Percentiles rank a stretch among this genome's conserved stretches.
phyloP scores from a whole-genome alignment of 1,140 invertebrate species.

The Varroa destructor region DNA sequence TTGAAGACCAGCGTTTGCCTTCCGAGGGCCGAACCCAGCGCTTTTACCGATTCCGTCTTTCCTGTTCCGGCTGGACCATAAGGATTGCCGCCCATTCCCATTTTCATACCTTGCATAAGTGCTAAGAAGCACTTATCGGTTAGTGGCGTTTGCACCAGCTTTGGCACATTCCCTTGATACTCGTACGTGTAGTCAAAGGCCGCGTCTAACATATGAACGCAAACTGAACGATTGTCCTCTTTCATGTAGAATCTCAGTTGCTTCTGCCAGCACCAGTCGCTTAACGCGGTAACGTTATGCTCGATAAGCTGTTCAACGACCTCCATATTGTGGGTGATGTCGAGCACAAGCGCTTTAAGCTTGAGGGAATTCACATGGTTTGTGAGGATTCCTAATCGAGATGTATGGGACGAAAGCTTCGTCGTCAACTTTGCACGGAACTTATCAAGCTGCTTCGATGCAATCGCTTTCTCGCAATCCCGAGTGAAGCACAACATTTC shows the following conservation, averaged over 20 bases:
- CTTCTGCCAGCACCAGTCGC: conserved; percentile 85
- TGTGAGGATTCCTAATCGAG: conserved; percentile 33
- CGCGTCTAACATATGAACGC: conserved; percentile 61
- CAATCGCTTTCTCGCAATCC: conserved; percentile 64
- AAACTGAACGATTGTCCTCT: conserved; percentile 38
- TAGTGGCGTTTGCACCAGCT: conserved; percentile 78
- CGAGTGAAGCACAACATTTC: conserved; percentile 63
- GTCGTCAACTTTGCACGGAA: conserved; percentile 35
- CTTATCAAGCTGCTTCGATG: conserved; percentile 47
- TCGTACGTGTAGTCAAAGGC: conserved; percentile 92
- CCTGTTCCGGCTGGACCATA: conserved; percentile 97
- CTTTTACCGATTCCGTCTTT: conserved; percentile 95
- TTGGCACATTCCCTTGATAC: conserved; percentile 81
- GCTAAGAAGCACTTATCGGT: conserved; percentile 93
- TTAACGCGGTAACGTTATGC: conserved; percentile 47
- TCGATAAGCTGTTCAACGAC: conserved; percentile 63
- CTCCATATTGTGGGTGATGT: conserved; percentile 76
- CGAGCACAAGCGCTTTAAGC: conserved; percentile 68
- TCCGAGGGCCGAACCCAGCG: conserved; percentile 72
- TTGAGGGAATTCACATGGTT: conserved; percentile 50
- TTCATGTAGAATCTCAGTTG: conserved; percentile 57
- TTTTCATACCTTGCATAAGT: conserved; percentile 77
- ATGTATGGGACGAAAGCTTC: conserved; percentile 20
- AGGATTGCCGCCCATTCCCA: conserved; percentile 93
- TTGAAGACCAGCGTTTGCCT: conserved; percentile 90